phyloP scores from a whole-genome alignment of 2,797 vertebrate genomes.

The Philypnodon macrostomus region DNA sequence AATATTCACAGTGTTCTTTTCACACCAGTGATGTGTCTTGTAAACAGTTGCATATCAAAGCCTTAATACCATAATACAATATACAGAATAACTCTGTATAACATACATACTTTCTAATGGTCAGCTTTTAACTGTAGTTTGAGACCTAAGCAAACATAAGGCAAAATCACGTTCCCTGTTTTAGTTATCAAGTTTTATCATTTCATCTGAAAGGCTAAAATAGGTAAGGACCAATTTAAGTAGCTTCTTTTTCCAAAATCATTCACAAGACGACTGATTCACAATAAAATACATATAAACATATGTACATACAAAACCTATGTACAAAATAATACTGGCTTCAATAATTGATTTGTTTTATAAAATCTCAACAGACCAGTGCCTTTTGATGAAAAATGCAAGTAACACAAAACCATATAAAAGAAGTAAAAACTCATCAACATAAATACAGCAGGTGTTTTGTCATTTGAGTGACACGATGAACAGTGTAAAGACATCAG shows the following conservation, averaged over 20 bases:
- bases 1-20: conserved; percentile 72
- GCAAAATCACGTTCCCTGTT: conserved; percentile 40
- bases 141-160: conserved; percentile 66
- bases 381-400: conserved; percentile 8
- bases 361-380: conserved; percentile 18
- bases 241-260: conserved; percentile 43
- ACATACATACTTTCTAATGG: conserved; percentile 14
- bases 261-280: conserved; percentile 42
- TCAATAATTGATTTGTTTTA: conserved; percentile 19
- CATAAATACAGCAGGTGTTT: conserved; percentile 16
- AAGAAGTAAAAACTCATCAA: conserved; percentile 11
- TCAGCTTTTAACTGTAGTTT: conserved; percentile 15
- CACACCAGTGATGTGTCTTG: conserved; percentile 64
- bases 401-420: conserved; percentile 27
- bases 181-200: conserved; percentile 29
- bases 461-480: too few species aligned
- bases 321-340: conserved; percentile 45
- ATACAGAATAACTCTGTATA: conserved; percentile 43
- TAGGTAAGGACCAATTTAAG: conserved; percentile 28
- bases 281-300: conserved; percentile 55
- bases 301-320: conserved; percentile 47
- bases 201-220: conserved; percentile 22
- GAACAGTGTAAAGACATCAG: too few species aligned
- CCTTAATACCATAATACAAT: conserved; percentile 57
- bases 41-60: conserved; percentile 73